Evolutionary conservation across 2,797 vertebrate genomes (phyloP).

Genomic region (Zalophus californianus): DNA sequence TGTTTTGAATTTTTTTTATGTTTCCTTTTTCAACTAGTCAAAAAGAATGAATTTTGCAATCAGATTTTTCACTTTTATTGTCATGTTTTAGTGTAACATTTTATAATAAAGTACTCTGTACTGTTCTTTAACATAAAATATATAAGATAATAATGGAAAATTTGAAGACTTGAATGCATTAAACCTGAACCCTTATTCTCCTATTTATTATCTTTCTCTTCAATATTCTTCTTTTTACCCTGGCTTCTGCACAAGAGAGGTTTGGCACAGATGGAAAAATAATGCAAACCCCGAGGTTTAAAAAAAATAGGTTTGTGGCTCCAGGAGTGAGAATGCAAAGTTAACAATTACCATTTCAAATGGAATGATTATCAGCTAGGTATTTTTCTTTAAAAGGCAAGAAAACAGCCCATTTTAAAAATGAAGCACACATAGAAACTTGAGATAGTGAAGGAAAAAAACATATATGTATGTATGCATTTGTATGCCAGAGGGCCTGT

Average conservation of each 20-base stretch:
- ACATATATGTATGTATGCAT: neutral
- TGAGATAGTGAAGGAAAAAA: neutral
- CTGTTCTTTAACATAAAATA: constrained; percentile 7
- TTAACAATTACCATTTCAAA: neutral
- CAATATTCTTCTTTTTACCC: neutral
- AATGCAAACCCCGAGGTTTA: neutral
- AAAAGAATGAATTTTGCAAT: neutral
- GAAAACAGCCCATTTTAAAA: neutral
- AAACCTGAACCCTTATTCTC: neutral
- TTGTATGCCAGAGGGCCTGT: neutral
- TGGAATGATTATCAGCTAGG: neutral
- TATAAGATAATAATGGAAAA: neutral
- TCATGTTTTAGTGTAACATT: neutral
- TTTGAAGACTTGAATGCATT: constrained; percentile 8
- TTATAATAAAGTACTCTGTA: neutral
- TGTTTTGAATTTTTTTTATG: neutral
- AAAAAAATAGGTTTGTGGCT: neutral
- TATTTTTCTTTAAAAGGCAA: neutral
- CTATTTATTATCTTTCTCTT: neutral
- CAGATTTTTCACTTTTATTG: constrained; percentile 6
- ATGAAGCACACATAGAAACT: neutral
- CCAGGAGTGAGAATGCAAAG: neutral
- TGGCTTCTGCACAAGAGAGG: neutral
- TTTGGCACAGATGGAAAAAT: neutral
- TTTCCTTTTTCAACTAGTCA: neutral